Evolutionary conservation across 2,888 invertebrate genomes (phyloP), one percentile per base, ranked within the genome.

Genomic region (Frankliniella fusca): DNA sequence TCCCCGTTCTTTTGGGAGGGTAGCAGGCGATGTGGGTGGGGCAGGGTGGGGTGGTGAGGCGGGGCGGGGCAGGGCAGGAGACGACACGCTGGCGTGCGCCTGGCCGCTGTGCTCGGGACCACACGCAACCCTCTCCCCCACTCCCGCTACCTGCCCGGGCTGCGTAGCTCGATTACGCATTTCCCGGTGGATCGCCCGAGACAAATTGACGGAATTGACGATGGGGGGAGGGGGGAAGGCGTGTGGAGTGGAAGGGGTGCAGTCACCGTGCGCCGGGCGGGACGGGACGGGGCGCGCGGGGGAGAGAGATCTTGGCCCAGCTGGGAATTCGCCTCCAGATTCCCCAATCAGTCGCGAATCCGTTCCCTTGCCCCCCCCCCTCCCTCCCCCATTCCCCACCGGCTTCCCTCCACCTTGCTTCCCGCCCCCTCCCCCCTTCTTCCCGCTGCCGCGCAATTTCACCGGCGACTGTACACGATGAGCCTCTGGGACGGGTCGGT

Each of bases 331-430:
- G 27, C 23, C 70, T n/a, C 23, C 70, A 76, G 70, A 76, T 76
- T 76, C 70, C 70, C 27, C 70, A 76, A 76, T 76, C 70, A 76
- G 70, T 76, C 23, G 27, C 70, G 70, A 76, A 76, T 76, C 70
- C 23, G 20, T 76, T 70, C 54, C 61, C 61, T 61, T 61, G 80
- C 81, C 76, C 81, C 80, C 50, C 65, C n/a, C 54, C 54, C 18
- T 79, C 79, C 65, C 81, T 81, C 48, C 82, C 80, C 54, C 82
- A 81, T 28, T 8, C 28, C 61, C 76, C 50, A 8, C n/a, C 80
- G 50, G 15, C 10, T 20, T 9, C 54, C 3, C 54, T 54, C 54
- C 20, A 12, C 20, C 27, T 80, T 80, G 54, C 70, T 70, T 54
- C 70, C 23, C 70, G n/a, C 70, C 23, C 70, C 23, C 70, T 23